Evolutionary conservation across 2,888 invertebrate genomes (phyloP), one percentile per base, ranked within the genome.

Genomic region (Agrochola lychnidis): DNA sequence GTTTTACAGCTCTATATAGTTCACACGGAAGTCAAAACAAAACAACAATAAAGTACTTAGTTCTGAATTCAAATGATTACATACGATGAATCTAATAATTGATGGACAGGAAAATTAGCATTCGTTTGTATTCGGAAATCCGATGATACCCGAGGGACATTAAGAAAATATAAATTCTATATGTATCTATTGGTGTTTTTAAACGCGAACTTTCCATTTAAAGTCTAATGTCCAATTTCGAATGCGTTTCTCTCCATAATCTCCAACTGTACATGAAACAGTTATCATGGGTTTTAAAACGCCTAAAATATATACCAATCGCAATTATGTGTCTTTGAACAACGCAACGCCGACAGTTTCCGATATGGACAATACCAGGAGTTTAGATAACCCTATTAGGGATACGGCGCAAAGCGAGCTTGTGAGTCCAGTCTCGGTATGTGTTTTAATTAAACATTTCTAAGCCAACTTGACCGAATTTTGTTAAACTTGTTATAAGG

Each of bases 341-440:
- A 7, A 7, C 10, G 53, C 36, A 7, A 7, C 10, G 53, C 79
- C 82, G 79, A 14, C 82, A 4, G 25, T 57, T 9, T 62, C 78
- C 67, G n/a, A 57, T 80, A 83, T 67, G 70, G 83, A 66, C 36
- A 30, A 45, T 51, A 70, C 70, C 57, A 57, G 61, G 45, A 57
- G 51, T 76, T 79, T 64, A 79, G 82, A 76, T 76, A 53, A 59
- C 79, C 76, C 19, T 79, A 82, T 64, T 63, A 69, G 68, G 82
- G 36, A 10, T 1, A 1, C 14, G 22, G 42, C 45, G 63, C n/a
- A 4, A 59, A 68, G 51, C 25, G 9, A 64, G 64, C 45, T 69
- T 22, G 53, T 63, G 12, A 14, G 14, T 22, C 25, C 12, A 36
- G 36, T 12, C 19, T 16, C 1, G n/a, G 74, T 67, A 69, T 45